Conservation (phyloP, 2,797 vertebrate species). For the Pelodytes ibericus region DNA sequence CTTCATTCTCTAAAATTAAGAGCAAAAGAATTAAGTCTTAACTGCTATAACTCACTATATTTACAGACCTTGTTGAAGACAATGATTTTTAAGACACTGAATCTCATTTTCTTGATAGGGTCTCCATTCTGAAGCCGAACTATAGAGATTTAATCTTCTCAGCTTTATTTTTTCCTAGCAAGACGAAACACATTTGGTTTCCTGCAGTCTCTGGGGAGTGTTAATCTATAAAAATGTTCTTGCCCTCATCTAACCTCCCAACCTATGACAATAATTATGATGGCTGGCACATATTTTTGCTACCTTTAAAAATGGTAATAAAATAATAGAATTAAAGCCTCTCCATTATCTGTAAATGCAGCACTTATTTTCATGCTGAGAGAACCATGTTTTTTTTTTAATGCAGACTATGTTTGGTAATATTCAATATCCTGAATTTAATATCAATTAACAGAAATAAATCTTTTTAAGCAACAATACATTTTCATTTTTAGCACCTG, state of each 20-base stretch:
- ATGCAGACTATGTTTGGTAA: constrained; percentile 33
- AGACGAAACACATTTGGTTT: constrained; percentile 59
- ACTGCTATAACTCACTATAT: constrained; percentile 56
- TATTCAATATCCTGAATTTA: constrained; percentile 36
- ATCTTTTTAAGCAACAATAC: constrained; percentile 10
- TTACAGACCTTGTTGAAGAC: constrained; percentile 32
- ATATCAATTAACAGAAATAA: constrained; percentile 30
- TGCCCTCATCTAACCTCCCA: constrained; percentile 62
- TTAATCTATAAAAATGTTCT: constrained; percentile 67
- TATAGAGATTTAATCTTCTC: constrained; percentile 59
- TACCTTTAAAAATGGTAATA: constrained; percentile 62
- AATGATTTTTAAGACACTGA: constrained; percentile 58
- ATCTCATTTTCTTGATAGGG: constrained; percentile 59
- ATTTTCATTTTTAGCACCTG: constrained; percentile 34
- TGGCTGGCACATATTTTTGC: constrained; percentile 54
- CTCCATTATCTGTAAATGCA: constrained; percentile 62
- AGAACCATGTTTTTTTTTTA: constrained; percentile 40
- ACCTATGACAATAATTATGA: constrained; percentile 62
- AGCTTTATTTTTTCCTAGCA: constrained; percentile 5
- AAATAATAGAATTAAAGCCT: constrained; percentile 64
- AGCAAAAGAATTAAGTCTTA: constrained; percentile 60
- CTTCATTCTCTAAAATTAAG: not conserved
- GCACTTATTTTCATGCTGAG: constrained; percentile 58
- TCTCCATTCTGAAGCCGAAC: constrained; percentile 50
- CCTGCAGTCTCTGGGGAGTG: constrained; percentile 59